These are phyloP conservation scores for Chloroceryle aenea DNA, from an alignment of 2,113 vertebrate species.

Conservation along the genomic window DNA sequence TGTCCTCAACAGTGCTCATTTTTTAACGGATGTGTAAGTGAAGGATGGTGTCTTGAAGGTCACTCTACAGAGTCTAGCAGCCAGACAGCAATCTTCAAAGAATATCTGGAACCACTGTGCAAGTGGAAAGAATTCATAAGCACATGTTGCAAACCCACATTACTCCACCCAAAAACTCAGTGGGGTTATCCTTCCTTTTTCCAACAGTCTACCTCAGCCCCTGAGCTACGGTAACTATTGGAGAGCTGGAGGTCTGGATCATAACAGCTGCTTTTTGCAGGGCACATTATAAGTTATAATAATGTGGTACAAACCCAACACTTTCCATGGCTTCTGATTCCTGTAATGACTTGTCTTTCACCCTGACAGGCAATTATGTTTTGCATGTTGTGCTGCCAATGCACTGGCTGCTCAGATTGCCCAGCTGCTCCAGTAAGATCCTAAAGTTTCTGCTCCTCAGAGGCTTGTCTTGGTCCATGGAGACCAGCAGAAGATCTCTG, in stretches of 20 bases:
- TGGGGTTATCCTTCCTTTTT: background rate
- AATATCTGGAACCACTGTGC: background rate
- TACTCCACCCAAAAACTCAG: background rate
- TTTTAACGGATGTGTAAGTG: background rate
- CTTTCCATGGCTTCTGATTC: background rate
- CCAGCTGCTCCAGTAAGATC: background rate
- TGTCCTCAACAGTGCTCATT: background rate
- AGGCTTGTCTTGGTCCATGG: background rate
- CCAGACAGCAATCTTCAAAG: slow-evolving; percentile 5
- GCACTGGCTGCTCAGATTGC: background rate
- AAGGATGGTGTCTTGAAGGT: background rate
- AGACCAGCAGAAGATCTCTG: background rate
- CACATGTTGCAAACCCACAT: background rate
- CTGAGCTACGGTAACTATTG: background rate
- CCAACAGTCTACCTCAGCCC: background rate
- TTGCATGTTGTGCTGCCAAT: background rate
- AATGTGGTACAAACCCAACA: background rate
- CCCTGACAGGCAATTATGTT: background rate
- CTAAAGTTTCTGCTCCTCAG: background rate
- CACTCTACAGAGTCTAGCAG: background rate
- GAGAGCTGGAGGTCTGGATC: background rate
- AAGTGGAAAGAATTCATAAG: background rate
- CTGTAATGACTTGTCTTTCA: background rate
- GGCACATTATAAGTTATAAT: rapidly evolving
- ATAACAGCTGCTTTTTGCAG: background rate